These are phyloP conservation scores for Caenorhabditis sulstoni DNA, from an alignment of 2,888 invertebrate species.

Conservation along the genomic window DNA sequence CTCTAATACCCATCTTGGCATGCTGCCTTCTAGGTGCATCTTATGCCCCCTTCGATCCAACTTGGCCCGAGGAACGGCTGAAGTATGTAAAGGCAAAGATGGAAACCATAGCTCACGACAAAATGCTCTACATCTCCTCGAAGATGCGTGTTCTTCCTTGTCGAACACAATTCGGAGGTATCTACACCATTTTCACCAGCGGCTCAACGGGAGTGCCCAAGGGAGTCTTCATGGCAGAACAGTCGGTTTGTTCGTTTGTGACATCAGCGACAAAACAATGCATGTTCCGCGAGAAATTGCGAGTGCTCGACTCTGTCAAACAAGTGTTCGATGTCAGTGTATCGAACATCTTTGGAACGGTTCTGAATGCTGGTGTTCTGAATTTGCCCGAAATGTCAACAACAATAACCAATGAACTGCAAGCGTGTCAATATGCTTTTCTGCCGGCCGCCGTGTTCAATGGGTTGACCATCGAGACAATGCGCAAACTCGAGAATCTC, in stretches of 20 bases:
- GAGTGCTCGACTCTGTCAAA: slow-evolving; percentile 73
- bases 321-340: slow-evolving; percentile 75
- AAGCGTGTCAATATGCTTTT: slow-evolving; percentile 66
- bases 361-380: slow-evolving; percentile 64
- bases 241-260: slow-evolving; percentile 68
- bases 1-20: slow-evolving; percentile 51
- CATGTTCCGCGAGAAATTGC: slow-evolving; percentile 50
- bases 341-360: slow-evolving; percentile 74
- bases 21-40: slow-evolving; percentile 58
- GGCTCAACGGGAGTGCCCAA: slow-evolving; percentile 78
- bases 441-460: slow-evolving; percentile 76
- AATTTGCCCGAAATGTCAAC: slow-evolving; percentile 41
- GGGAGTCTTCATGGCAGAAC: slow-evolving; percentile 71
- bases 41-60: slow-evolving; percentile 70
- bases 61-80: slow-evolving; percentile 61
- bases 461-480: slow-evolving; percentile 52
- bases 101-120: neutral
- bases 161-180: slow-evolving; percentile 32
- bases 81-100: slow-evolving; percentile 4
- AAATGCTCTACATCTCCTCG: too few relatives aligned
- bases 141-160: slow-evolving; percentile 23
- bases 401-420: slow-evolving; percentile 48
- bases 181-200: slow-evolving; percentile 77
- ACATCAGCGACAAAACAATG: slow-evolving; percentile 65
- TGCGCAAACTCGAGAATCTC: slow-evolving; percentile 55